phyloP scores from a whole-genome alignment of 2,113 vertebrate genomes.

The Baryphthengus martii region DNA sequence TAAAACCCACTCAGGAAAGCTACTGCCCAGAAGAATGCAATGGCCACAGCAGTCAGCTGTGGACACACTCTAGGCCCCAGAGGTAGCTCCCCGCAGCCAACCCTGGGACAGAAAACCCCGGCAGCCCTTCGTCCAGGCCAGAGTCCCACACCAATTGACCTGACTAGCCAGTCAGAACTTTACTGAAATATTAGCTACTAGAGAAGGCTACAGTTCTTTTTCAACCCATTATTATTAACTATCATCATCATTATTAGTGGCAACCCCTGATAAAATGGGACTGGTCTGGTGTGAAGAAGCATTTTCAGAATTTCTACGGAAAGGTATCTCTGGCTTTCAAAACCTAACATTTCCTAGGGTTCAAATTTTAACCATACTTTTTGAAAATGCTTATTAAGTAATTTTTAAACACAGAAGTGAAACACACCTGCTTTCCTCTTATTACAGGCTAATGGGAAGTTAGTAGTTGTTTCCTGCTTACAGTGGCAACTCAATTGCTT shows the following conservation, averaged over 20 bases:
- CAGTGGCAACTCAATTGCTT: background rate
- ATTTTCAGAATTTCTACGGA: background rate
- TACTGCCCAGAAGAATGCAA: background rate
- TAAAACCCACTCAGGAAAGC: background rate
- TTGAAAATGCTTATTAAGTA: background rate
- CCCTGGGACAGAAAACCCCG: too few relatives aligned
- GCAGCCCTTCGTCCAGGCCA: too few relatives aligned
- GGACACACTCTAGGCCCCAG: too few relatives aligned
- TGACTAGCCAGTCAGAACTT: too few relatives aligned
- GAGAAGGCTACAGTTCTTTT: background rate
- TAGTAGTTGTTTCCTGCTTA: background rate
- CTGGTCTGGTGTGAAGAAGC: background rate
- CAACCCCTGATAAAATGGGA: background rate
- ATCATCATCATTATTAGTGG: background rate
- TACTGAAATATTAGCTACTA: background rate
- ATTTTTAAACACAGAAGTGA: background rate
- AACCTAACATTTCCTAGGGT: background rate
- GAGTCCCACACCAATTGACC: too few relatives aligned
- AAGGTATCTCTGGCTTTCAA: background rate
- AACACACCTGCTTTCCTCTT: background rate
- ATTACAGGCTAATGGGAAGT: background rate
- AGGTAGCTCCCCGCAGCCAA: too few relatives aligned
- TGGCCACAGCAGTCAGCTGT: too few relatives aligned
- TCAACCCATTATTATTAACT: background rate
- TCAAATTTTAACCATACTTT: background rate